Conservation (phyloP, 2,797 vertebrate genomes). For the Fistularia commersonii region DNA sequence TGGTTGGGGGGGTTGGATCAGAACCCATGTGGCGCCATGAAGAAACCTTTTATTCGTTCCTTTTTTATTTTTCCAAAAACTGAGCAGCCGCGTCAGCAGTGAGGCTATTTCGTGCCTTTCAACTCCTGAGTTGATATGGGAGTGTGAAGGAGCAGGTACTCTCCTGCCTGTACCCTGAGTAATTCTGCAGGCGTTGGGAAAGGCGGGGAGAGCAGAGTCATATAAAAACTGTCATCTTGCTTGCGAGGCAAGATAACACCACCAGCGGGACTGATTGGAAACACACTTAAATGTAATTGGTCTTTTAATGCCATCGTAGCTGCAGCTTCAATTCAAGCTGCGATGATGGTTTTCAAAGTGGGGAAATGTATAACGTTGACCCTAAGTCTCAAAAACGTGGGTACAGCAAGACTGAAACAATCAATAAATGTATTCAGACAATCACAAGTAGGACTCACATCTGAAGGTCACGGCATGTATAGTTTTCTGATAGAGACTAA, state of each 20-base stretch:
- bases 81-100: constrained; percentile 30
- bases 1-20: too few relatives aligned
- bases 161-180: constrained; percentile 22
- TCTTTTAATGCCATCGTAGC: constrained; percentile 29
- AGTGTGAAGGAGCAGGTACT: constrained; percentile 13
- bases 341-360: not conserved
- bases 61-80: constrained; percentile 7
- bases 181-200: constrained; percentile 16
- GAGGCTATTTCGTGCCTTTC: constrained; percentile 39
- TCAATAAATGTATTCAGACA: too few relatives aligned
- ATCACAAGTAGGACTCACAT: too few relatives aligned
- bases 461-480: too few relatives aligned
- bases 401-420: too few relatives aligned
- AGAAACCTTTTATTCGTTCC: too few relatives aligned
- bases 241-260: constrained; percentile 20
- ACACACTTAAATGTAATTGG: constrained; percentile 26
- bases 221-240: constrained; percentile 45
- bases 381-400: too few relatives aligned
- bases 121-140: constrained; percentile 29
- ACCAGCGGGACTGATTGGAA: constrained; percentile 11
- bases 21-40: too few relatives aligned
- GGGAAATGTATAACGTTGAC: too few relatives aligned
- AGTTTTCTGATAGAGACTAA: too few relatives aligned
- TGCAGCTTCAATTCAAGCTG: constrained; percentile 17
- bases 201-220: constrained; percentile 14